These are phyloP conservation scores for Chelonia mydas DNA, from an alignment of 2,797 vertebrate species.

Conservation along the genomic window DNA sequence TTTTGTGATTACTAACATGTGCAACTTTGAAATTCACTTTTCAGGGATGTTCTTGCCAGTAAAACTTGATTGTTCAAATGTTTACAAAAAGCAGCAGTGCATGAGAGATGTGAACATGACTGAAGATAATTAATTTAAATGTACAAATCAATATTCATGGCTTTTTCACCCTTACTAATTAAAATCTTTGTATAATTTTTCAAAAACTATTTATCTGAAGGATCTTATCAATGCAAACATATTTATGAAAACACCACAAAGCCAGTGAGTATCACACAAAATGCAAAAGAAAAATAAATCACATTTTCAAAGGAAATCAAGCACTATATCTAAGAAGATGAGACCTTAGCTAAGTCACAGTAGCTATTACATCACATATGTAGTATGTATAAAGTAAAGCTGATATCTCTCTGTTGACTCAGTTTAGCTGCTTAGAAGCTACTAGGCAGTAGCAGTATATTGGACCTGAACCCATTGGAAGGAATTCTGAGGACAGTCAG, in stretches of 20 bases:
- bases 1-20: not conserved
- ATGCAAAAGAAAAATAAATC: not conserved
- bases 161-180: not conserved
- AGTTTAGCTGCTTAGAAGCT: not conserved
- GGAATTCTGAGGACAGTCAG: not conserved
- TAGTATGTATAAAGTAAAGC: not conserved
- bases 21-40: not conserved
- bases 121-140: not conserved
- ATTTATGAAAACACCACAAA: conserved; percentile 42
- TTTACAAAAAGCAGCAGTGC: not conserved
- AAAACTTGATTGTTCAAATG: not conserved
- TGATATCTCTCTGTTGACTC: not conserved
- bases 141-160: not conserved
- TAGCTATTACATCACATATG: not conserved
- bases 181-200: not conserved
- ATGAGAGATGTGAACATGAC: not conserved
- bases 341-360: not conserved
- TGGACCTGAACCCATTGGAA: not conserved
- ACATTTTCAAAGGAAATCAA: not conserved
- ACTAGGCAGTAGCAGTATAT: not conserved
- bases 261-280: conserved; percentile 23
- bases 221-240: not conserved
- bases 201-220: not conserved
- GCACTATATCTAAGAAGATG: not conserved
- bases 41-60: not conserved